These are phyloP conservation scores for Physella acuta DNA, from an alignment of 1,140 invertebrate species.

Conservation along the genomic window DNA sequence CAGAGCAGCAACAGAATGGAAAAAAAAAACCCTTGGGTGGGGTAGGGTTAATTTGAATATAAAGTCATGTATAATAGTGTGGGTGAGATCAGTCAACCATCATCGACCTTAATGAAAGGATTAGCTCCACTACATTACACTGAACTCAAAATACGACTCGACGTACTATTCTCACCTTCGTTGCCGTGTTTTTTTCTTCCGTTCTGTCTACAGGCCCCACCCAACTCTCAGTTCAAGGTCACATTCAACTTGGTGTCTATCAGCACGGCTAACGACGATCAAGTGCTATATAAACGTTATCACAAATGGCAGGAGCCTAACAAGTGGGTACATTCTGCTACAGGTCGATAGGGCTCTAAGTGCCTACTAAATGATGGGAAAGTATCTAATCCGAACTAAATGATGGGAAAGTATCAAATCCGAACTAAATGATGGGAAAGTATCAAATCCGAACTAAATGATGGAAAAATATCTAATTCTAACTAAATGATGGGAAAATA, in stretches of 20 bases:
- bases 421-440: not conserved
- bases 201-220: not conserved
- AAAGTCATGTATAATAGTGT: not conserved
- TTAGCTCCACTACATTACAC: not conserved
- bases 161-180: not conserved
- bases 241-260: not conserved
- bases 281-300: not conserved
- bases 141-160: not conserved
- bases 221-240: not conserved
- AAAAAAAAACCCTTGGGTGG: not conserved
- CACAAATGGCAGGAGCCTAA: not conserved
- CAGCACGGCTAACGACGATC: not conserved
- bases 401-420: not conserved
- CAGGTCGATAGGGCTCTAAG: not conserved
- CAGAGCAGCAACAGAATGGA: not conserved
- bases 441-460: not conserved
- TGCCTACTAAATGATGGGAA: not conserved
- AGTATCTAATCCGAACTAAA: not conserved
- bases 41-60: not conserved
- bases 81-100: not conserved
- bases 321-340: not conserved
- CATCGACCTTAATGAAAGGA: not conserved
- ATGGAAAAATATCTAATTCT: not conserved
- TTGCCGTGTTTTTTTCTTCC: not conserved
- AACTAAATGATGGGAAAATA: not conserved